Base-by-base conservation (phyloP, 2,888 invertebrate genomes). In the Drosophila rellima region DNA sequence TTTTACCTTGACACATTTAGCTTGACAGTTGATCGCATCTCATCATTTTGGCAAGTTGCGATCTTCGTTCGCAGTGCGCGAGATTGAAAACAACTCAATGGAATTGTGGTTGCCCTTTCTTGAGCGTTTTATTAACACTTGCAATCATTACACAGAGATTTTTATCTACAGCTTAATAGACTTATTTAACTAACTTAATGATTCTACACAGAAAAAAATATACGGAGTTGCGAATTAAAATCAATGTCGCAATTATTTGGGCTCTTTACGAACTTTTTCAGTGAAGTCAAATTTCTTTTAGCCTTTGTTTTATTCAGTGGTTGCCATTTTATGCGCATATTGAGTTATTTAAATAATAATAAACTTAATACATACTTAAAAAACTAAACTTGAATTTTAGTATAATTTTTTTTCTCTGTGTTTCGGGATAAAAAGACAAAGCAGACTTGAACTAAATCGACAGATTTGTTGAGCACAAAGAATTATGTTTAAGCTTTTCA, bases 1-100 rank as follows among this genome's bases (percentile, higher is more conserved):
- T 65, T 78, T 85, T 81, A 80, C 85, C 85, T 85, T 85, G 85
- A 85, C 85, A 85, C 82, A 85, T 86, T 81, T 81, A 63, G 65
- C 79, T 52, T 75, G 82, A 74, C 84, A 80, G 80, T 71, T 75
- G 70, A 73, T 74, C 70, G 68, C 76, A 61, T 63, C 44, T 63
- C 71, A 59, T 68, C 71, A 60, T 62, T 68, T 70, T 70, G 70
- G 63, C 62, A 61, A 70, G 61, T 37, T 44, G 59, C 47, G 23
- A 52, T 57, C 66, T 33, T 18, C 55, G 40, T 44, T 42, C n/a
- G 37, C 45, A 37, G 23, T 55, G 44, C 20, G 55, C 40, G 45
- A 23, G 11, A 8, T n/a, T 44, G 17, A 55, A 56, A 45, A 17
- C 20, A 35, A 55, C 44, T 20, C 59, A 40, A 15, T 29, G 40